Percentiles rank a stretch among this genome's conserved stretches.
Conservation (phyloP, 2,797 vertebrate genomes). For the Falco concolor region DNA sequence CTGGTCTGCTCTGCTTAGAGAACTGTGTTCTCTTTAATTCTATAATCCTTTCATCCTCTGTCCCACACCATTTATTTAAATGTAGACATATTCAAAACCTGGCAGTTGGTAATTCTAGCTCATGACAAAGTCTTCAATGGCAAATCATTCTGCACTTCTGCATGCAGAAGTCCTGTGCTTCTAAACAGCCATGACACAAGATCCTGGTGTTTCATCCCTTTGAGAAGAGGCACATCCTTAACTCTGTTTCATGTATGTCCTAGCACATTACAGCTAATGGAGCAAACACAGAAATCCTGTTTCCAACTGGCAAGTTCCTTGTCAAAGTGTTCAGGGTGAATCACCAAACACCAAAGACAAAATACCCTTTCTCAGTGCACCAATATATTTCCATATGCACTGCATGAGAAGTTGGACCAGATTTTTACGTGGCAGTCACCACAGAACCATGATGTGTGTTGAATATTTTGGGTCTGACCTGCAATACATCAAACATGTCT, state of each 20-base stretch:
- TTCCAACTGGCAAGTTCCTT: neutral
- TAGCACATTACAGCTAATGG: neutral
- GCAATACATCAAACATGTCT: neutral
- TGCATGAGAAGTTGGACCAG: neutral
- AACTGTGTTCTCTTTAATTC: neutral
- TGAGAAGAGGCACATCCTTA: neutral
- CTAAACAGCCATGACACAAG: neutral
- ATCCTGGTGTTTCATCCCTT: neutral
- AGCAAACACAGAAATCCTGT: neutral
- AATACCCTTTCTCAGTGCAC: neutral
- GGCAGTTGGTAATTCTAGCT: neutral
- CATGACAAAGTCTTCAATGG: neutral
- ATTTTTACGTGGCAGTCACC: neutral
- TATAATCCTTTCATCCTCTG: neutral
- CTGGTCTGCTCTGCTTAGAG: neutral
- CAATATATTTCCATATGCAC: neutral
- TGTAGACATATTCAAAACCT: neutral
- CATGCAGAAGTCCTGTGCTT: neutral
- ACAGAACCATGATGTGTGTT: neutral
- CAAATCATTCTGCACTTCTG: neutral
- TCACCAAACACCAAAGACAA: neutral
- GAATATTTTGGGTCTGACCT: neutral
- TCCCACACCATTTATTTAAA: neutral
- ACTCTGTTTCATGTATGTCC: neutral
- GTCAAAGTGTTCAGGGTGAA: neutral